These are phyloP conservation scores for Blomia tropicalis DNA, from an alignment of 2,888 invertebrate genomes.

Conservation along the genomic window DNA sequence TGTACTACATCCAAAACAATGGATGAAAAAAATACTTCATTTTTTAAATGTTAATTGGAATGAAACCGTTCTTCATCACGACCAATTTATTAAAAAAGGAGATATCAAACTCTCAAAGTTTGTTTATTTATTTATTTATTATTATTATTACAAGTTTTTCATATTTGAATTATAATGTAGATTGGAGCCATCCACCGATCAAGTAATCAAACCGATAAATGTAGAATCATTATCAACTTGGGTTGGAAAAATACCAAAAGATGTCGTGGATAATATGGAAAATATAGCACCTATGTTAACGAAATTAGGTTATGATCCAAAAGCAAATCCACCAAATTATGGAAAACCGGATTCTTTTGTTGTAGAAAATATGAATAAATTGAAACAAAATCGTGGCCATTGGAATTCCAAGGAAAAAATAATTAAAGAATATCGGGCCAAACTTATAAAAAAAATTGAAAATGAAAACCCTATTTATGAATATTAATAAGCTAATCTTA, in stretches of 20 bases:
- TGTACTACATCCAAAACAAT: conserved; percentile 74
- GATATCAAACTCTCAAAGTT: conserved; percentile 89
- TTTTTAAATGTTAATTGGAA: conserved; percentile 89
- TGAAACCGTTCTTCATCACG: conserved; percentile 88
- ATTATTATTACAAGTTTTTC: too few species aligned
- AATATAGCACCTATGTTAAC: conserved; percentile 86
- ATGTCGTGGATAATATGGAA: conserved; percentile 80
- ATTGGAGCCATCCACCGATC: conserved; percentile 91
- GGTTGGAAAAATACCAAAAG: conserved; percentile 45
- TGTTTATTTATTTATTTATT: not conserved
- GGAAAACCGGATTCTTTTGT: conserved; percentile 63
- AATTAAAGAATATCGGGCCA: conserved; percentile 29
- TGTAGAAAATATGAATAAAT: conserved; percentile 40
- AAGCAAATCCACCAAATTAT: conserved; percentile 88
- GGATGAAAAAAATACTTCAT: conserved; percentile 67
- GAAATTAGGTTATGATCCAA: conserved; percentile 77
- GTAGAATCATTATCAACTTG: conserved; percentile 62
- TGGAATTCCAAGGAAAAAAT: conserved; percentile 33
- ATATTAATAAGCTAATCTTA: too few species aligned
- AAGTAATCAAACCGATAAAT: conserved; percentile 95
- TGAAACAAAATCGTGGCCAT: conserved; percentile 35
- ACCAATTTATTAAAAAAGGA: conserved; percentile 85
- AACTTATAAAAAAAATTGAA: conserved; percentile 22
- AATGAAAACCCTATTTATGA: too few species aligned
- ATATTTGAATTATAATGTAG: too few species aligned